Base-by-base conservation (phyloP, 2,888 invertebrate genomes). In the Poecilus cupreus region DNA sequence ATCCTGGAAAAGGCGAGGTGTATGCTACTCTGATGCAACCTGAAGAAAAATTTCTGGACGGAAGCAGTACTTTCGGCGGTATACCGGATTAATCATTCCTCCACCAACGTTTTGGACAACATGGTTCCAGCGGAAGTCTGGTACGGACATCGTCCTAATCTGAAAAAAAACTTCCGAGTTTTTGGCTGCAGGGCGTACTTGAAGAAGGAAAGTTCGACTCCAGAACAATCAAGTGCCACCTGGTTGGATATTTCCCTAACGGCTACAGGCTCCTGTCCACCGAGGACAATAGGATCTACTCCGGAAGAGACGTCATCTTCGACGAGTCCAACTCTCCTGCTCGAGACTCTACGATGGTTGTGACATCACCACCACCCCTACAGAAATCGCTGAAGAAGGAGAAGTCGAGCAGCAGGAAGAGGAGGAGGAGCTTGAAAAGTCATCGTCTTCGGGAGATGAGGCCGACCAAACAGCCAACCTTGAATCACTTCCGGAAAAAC, bases 11-110 rank as follows among this genome's bases (percentile, higher is more conserved):
- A 82, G 84, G 83, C 83, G 83, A 20, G 72, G n/a, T n/a, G n/a
- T n/a, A n/a, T 86, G 82, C 8, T 86, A 39, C 70, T 85, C 11
- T 39, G 84, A 11, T 81, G 82, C 0, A 77, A 83, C 4, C n/a
- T 85, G 0, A 60, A 32, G 5, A 85, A 85, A 75, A 49, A 0
- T 0, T 84, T 86, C 11, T 85, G 85, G 85, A 77, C 83, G 0
- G 85, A 83, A 82, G 88, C 87, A 39, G 85, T 87, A 16, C 83
- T 86, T 60, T 86, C 87, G 60, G 87, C 87, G 51, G 84, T 85
- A 37, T 86, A 86, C 83, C 83, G 88, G 32, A 85, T 87, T 22
- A 88, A 88, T 83, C 81, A 84, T n/a, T n/a, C n/a, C n/a, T n/a
- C n/a, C 81, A 87, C 85, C 75, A 84, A 82, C 84, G 86, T 86